Percentiles rank a stretch among this genome's conserved stretches.
Conservation (phyloP, 2,113 vertebrate species). For the Pica pica region DNA sequence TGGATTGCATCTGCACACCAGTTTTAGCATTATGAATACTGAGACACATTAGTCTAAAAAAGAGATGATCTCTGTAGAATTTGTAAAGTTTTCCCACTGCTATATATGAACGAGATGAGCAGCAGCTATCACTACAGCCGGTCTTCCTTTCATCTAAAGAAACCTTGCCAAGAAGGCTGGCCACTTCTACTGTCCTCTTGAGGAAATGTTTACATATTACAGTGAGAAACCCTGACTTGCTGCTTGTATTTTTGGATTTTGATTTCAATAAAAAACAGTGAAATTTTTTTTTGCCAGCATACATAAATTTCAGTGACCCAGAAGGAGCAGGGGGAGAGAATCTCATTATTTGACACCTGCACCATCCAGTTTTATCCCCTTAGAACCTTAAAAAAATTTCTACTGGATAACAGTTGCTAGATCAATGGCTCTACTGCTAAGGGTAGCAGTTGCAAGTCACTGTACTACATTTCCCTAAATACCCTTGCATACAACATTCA, state of each 20-base stretch:
- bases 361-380: not conserved
- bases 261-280: not conserved
- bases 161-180: not conserved
- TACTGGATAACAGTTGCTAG: not conserved
- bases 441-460: not conserved
- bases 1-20: not conserved
- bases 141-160: not conserved
- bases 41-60: not conserved
- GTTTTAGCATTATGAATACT: not conserved
- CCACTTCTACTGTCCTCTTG: not conserved
- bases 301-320: not conserved
- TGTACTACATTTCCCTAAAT: not conserved
- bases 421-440: not conserved
- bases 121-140: not conserved
- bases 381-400: not conserved
- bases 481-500: not conserved
- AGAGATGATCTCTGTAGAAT: not conserved
- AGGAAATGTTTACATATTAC: not conserved
- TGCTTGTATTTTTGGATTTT: not conserved
- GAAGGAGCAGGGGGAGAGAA: not conserved
- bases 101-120: not conserved
- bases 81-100: not conserved
- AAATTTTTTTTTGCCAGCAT: not conserved
- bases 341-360: not conserved
- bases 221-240: not conserved